Base-by-base conservation (phyloP, 2,888 invertebrate genomes). In the Urechis unicinctus region DNA sequence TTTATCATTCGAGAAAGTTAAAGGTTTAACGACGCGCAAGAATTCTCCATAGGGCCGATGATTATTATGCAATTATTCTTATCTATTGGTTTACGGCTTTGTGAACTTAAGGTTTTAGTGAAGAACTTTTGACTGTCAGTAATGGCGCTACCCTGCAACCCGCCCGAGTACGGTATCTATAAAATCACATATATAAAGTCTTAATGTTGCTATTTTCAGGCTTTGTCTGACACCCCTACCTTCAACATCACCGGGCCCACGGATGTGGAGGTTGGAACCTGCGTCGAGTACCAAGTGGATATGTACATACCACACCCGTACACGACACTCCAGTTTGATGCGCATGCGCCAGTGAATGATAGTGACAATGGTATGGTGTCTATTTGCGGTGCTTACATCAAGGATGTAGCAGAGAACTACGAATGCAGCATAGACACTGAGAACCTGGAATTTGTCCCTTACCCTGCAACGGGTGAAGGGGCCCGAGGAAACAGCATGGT, bases 331-430 rank as follows among this genome's bases (percentile, higher is more conserved):
- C 60, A 51, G 28, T 59, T 71, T 25, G 66, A 71, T 52, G 67
- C 66, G 1, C 69, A 70, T 54, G 64, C 71, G 1, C 73, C 75
- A 0, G 53, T 71, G 30, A 70, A 72, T 55, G 60, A 17, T 48
- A 70, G 71, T 55, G 60, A 17, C 51, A 56, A 66, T 1, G 66
- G 67, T 22, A 66, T 65, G 9, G 68, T 73, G 68, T 69, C 71
- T 17, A 62, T 73, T n/a, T 57, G 60, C 31, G 22, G 25, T 2
- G 50, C 50, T 9, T 24, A 44, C 21, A 30, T 61, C 1, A 54
- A 53, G 1, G 55, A 48, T 22, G 51, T 54, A 17, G 66, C 61
- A 1, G 24, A 36, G 13, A 67, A 71, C 59, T 71, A 68, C 52
- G 59, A 57, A 4, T 74, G 73, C 61, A 61, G 69, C 4, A 60